phyloP scores from a whole-genome alignment of 2,888 invertebrate genomes.

The Terebella lapidaria region DNA sequence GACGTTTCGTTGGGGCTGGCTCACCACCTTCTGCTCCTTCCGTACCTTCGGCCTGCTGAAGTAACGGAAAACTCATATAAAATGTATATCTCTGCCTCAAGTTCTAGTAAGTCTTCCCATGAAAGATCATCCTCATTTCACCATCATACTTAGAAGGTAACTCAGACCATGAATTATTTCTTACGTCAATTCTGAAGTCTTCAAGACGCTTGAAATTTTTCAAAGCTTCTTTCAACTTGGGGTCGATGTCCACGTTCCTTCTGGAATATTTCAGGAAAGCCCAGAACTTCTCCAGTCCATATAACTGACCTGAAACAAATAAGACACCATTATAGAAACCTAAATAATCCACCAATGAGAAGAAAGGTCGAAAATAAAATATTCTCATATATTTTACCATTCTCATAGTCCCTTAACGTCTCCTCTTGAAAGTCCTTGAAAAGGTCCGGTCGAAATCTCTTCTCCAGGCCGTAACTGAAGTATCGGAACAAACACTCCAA shows the following conservation, averaged over 20 bases:
- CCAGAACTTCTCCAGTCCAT: slow-evolving; percentile 99
- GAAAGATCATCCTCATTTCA: too few species aligned
- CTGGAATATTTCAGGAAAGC: slow-evolving; percentile 89
- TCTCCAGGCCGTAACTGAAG: slow-evolving; percentile 95
- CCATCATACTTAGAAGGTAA: too few species aligned
- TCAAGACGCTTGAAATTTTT: slow-evolving; percentile 54
- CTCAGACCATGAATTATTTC: too few species aligned
- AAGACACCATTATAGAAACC: not conserved
- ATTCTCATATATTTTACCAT: slow-evolving; percentile 59
- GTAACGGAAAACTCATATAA: not conserved
- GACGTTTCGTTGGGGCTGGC: not conserved
- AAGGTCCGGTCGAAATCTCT: slow-evolving; percentile 88
- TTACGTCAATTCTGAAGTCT: slow-evolving; percentile 50
- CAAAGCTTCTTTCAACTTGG: slow-evolving; percentile 50
- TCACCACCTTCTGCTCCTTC: not conserved
- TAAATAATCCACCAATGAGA: not conserved
- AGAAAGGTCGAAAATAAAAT: not conserved
- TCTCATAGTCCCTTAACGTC: slow-evolving; percentile 83
- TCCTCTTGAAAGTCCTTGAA: slow-evolving; percentile 94
- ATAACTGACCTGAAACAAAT: slow-evolving; percentile 74
- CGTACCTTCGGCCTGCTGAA: not conserved
- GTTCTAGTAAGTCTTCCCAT: too few species aligned
- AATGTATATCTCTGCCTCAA: too few species aligned
- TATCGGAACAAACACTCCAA: slow-evolving; percentile 80
- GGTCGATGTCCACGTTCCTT: slow-evolving; percentile 48